phyloP scores from a whole-genome alignment of 1,140 invertebrate species.

The Atta cephalotes region DNA sequence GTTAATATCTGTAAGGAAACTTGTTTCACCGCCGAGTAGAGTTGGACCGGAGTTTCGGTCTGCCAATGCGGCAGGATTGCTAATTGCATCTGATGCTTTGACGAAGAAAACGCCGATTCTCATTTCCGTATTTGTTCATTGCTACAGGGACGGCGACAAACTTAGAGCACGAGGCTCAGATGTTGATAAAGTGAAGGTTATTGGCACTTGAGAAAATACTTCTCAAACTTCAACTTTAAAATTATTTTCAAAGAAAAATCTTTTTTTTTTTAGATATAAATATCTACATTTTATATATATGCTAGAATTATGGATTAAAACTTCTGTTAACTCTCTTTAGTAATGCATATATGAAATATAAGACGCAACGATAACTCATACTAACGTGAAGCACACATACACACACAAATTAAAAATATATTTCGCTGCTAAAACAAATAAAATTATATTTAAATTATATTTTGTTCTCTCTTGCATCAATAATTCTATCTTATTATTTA shows the following conservation, averaged over 20 bases:
- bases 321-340: not conserved
- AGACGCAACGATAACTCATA: not conserved
- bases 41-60: conserved; percentile 47
- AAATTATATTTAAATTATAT: not conserved
- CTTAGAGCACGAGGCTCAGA: conserved; percentile 22
- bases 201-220: not conserved
- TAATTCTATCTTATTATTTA: not conserved
- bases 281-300: not conserved
- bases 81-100: conserved; percentile 62
- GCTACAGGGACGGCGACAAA: conserved; percentile 14
- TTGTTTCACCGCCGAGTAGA: conserved; percentile 54
- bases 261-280: not conserved
- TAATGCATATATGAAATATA: not conserved
- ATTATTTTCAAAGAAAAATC: not conserved
- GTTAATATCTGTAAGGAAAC: conserved; percentile 63
- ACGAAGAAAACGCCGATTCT: conserved; percentile 47
- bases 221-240: not conserved
- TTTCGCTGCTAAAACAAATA: not conserved
- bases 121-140: conserved; percentile 42
- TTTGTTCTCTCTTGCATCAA: not conserved
- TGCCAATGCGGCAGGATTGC: conserved; percentile 40
- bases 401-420: not conserved
- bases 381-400: not conserved
- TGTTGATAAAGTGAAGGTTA: conserved; percentile 24
- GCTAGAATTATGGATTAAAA: not conserved